Evolutionary conservation across 2,888 invertebrate species (phyloP).

Genomic region (Incurvaria masculella): DNA sequence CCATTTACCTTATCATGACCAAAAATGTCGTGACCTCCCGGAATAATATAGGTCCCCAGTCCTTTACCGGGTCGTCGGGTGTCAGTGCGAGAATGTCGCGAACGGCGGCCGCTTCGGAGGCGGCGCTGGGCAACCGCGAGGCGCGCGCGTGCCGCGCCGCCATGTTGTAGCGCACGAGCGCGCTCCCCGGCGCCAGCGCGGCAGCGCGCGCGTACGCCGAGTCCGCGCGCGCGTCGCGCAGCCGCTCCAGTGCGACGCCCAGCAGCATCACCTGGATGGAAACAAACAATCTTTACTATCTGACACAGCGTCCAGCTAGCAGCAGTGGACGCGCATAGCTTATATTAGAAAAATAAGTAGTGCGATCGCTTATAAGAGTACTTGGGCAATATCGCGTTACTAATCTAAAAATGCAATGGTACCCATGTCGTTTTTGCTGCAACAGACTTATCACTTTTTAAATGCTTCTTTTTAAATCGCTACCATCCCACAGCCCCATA

Average conservation of each 20-base stretch:
- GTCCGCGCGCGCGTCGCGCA: conserved; percentile 38
- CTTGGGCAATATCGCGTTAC: no score
- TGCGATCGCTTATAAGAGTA: no score
- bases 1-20: no score
- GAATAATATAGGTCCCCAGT: conserved; percentile 32
- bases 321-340: no score
- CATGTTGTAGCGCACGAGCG: conserved; percentile 35
- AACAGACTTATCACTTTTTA: no score
- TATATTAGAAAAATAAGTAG: no score
- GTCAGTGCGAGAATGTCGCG: conserved; percentile 26
- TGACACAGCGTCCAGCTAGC: no score
- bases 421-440: no score
- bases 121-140: conserved; percentile 27
- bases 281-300: background rate
- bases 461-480: no score
- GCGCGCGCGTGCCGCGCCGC: conserved; percentile 36
- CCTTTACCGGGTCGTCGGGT: conserved; percentile 26
- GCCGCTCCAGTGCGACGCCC: conserved; percentile 37
- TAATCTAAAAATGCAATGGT: no score
- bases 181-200: conserved; percentile 28
- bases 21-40: no score
- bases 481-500: no score
- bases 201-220: conserved; percentile 36
- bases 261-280: conserved; percentile 34
- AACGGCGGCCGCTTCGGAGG: conserved; percentile 26